These are phyloP conservation scores for Theocolax elegans DNA, from an alignment of 1,140 invertebrate genomes.

Conservation along the genomic window DNA sequence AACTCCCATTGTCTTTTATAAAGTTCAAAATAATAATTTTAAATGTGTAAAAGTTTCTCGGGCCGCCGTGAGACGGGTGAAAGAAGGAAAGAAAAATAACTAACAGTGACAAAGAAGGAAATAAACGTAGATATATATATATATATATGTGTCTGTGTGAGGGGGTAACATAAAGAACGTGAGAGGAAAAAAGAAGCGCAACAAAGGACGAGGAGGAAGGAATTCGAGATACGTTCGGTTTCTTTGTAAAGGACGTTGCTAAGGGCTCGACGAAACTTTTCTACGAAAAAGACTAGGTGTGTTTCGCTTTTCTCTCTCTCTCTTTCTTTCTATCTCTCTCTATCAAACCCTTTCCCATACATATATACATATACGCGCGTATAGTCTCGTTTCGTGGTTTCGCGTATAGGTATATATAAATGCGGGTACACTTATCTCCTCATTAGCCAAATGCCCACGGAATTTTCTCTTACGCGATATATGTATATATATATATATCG, in stretches of 20 bases:
- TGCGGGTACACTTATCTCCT: conserved; percentile 9
- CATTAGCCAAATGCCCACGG: conserved; percentile 24
- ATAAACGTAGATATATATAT: not conserved
- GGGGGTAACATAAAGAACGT: not conserved
- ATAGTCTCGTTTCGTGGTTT: no score
- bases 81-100: not conserved
- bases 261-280: not conserved
- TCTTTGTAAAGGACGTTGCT: no score
- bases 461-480: no score
- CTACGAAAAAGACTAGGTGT: not conserved
- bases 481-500: not conserved
- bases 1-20: not conserved
- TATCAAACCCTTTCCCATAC: no score
- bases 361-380: no score
- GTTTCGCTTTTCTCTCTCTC: not conserved
- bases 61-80: not conserved
- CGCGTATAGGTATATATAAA: not conserved
- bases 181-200: not conserved
- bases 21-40: conserved; percentile 26
- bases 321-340: not conserved
- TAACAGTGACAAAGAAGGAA: not conserved
- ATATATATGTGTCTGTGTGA: no score
- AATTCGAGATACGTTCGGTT: conserved; percentile 7
- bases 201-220: not conserved
- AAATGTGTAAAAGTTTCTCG: not conserved